Base-by-base conservation (phyloP, 2,888 invertebrate species). In the Cataglyphis albicans region DNA sequence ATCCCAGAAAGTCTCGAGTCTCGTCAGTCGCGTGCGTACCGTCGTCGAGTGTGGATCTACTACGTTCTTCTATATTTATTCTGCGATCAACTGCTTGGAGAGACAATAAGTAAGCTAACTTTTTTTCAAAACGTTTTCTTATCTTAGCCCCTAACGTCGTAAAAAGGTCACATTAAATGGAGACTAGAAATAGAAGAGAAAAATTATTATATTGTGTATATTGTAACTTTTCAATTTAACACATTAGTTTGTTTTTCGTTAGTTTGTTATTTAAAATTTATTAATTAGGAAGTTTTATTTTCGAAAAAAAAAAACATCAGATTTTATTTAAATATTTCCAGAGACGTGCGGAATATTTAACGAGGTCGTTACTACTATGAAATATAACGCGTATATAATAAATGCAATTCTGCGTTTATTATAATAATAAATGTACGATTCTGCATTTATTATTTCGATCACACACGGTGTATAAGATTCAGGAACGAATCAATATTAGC, bases 21-120 rank as follows among this genome's bases (percentile, higher is more conserved):
- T 25, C 35, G 70, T 88, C 91, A 91, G 91, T 91, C 80, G 87
- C 82, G 86, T 82, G 90, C 89, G 91, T 84, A 85, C 84, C 86
- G 86, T 84, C 81, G 83, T 44, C 63, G 89, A 84, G 89, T 41
- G 85, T 83, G 85, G 89, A 86, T 88, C 81, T 83, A 52, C n/a
- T 18, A 18, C 38, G 55, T n/a, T 5, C n/a, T 35, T 57, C 32
- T 32, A 32, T 32, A 32, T 32, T 32, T 32, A 6, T 32, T 32
- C 35, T 74, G 21, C 32, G 29, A 0, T 61, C 59, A 15, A 12
- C n/a, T 38, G 12, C 15, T 29, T 41, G 41, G 6, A 32, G 0
- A 5, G 18, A 6, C 73, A 18, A 29, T 52, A 3, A 55, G 55
- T 67, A 76, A 67, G 65, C 32, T 12, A 48, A 29, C 12, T 25